These are phyloP conservation scores for Brachyrhaphis roseni DNA, from an alignment of 2,797 vertebrate species.

Conservation along the genomic window DNA sequence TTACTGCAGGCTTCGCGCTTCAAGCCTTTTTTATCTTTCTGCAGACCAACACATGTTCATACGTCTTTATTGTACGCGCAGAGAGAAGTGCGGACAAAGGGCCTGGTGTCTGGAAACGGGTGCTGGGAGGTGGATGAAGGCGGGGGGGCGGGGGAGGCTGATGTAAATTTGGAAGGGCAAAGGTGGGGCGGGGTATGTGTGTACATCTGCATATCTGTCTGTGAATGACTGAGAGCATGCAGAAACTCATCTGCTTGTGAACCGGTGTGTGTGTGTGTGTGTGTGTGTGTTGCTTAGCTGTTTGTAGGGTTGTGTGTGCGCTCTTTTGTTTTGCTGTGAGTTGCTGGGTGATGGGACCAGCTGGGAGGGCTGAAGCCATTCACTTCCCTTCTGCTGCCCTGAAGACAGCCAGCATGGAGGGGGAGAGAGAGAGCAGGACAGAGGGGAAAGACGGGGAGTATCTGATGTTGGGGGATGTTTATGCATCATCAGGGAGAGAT, in stretches of 20 bases:
- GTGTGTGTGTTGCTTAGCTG: slow-evolving; percentile 37
- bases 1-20: slow-evolving; percentile 36
- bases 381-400: slow-evolving; percentile 82
- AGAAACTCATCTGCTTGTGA: slow-evolving; percentile 8
- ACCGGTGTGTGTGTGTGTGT: slow-evolving; percentile 50
- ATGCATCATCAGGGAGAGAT: slow-evolving; percentile 6
- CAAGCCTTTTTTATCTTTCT: slow-evolving; percentile 57
- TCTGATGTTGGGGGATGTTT: slow-evolving; percentile 7
- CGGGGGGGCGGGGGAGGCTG: slow-evolving; percentile 44
- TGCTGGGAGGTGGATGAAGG: slow-evolving; percentile 49
- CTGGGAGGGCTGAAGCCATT: slow-evolving; percentile 83
- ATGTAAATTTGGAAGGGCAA: slow-evolving; percentile 51
- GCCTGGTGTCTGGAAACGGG: slow-evolving; percentile 73
- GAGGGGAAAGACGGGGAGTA: slow-evolving; percentile 24
- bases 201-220: slow-evolving; percentile 58
- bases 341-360: slow-evolving; percentile 85
- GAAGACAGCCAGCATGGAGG: slow-evolving; percentile 72
- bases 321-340: slow-evolving; percentile 83
- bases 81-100: slow-evolving; percentile 76
- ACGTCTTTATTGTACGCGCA: slow-evolving; percentile 56
- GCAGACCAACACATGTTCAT: slow-evolving; percentile 64
- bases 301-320: slow-evolving; percentile 23
- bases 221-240: slow-evolving; percentile 38
- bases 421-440: slow-evolving; percentile 36
- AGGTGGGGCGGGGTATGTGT: slow-evolving; percentile 42